Base-by-base conservation (phyloP, 2,113 vertebrate genomes). In the Psittacula cyanocephala region DNA sequence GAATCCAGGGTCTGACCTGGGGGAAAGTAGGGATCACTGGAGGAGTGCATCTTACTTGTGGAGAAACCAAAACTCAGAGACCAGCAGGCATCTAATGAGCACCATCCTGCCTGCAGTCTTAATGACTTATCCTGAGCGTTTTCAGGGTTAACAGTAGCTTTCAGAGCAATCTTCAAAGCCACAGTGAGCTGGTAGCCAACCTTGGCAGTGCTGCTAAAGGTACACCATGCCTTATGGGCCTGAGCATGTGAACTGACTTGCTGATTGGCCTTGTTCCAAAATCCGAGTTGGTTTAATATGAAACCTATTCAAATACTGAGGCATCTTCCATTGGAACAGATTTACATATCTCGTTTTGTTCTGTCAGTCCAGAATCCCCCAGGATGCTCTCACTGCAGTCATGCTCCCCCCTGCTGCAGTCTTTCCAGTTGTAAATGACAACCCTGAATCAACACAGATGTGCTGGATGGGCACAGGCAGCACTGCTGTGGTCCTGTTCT, bases 251-350 rank as follows among this genome's bases (percentile, higher is more conserved):
- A 86, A 46, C 17, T 29, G 75, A 50, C n/a, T 65, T 67, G 79
- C 49, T 89, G 81, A 60, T 25, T 64, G 7, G 23, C n/a, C 72
- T 94, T 95, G 87, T 96, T 96, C 81, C 94, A 93, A 95, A 91
- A 88, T 93, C 90, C 91, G 87, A 91, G 41, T 63, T 81, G 19
- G 87, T 93, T 97, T 96, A 96, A 96, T 91, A 94, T 94, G 97
- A 96, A 96, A 95, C 91, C 37, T 95, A 81, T 76, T 95, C 88
- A 86, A 76, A 88, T 69, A 70, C 22, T 91, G 84, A 79, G 33
- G 35, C 35, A 31, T 84, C 50, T 94, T 91, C 86, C 53, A 41
- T 23, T 57, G 53, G 7, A 72, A 94, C 90, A 60, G 60, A 93
- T 95, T 91, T 90, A 65, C 15, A 10, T 25, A 23, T 31, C 31